Evolutionary conservation across 1,140 invertebrate species (phyloP).

Genomic region (Lepidurus arcticus): DNA sequence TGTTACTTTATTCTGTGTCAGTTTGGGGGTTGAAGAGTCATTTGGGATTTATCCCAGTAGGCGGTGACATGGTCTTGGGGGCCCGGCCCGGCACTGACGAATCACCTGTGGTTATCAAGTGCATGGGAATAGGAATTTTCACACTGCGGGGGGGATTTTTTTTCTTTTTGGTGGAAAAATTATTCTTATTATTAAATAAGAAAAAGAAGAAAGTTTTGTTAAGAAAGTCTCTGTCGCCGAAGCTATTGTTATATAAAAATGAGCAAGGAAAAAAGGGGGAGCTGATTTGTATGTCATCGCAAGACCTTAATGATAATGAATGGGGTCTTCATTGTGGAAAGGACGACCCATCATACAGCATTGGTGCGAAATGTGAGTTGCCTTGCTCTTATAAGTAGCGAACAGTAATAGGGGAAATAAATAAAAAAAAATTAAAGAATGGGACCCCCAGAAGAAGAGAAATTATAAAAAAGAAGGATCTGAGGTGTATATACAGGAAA

Average conservation of each 20-base stretch:
- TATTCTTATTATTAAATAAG: neutral
- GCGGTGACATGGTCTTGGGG: neutral
- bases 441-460: too few species aligned
- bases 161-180: neutral
- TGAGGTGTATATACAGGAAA: neutral
- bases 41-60: neutral
- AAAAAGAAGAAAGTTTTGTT: neutral
- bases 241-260: too few species aligned
- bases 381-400: neutral
- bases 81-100: neutral
- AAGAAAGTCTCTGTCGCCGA: too few species aligned
- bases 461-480: too few species aligned
- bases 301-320: neutral
- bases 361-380: neutral
- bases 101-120: slow-evolving; percentile 5
- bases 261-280: neutral
- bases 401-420: neutral
- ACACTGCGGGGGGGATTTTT: neutral
- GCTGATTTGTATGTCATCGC: neutral
- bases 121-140: neutral
- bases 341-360: neutral
- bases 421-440: neutral
- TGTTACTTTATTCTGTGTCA: neutral
- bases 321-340: neutral
- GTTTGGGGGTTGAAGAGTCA: neutral